Percentiles rank a stretch among this genome's conserved stretches.
Evolutionary conservation across 1,140 invertebrate genomes (phyloP).

Genomic region (Nasonia giraulti): DNA sequence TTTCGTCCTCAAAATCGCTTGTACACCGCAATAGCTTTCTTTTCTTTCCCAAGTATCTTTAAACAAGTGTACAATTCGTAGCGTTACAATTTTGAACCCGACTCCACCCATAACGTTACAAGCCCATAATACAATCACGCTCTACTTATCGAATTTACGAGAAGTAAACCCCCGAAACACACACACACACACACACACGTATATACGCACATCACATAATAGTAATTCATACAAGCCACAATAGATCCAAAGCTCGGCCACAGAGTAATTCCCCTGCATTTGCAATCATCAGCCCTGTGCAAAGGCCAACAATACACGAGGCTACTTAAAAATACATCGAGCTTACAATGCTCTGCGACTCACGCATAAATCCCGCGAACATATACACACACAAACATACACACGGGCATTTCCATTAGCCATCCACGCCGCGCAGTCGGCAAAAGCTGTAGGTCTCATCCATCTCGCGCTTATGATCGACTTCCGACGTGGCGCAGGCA

Average conservation of each 20-base stretch:
- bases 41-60: no score
- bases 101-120: neutral
- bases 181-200: no score
- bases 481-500: conserved; percentile 5
- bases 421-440: neutral
- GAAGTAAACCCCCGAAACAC: neutral
- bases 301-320: neutral
- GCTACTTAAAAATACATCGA: neutral
- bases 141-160: neutral
- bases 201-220: neutral
- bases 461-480: conserved; percentile 42
- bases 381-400: neutral
- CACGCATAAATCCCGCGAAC: neutral
- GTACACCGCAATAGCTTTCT: no score
- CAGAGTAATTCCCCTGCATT: neutral
- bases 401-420: conserved; percentile 12
- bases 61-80: no score
- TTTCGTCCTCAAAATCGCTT: no score
- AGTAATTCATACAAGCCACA: neutral
- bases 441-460: neutral
- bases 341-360: neutral
- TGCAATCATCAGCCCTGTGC: neutral
- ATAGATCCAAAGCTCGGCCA: neutral
- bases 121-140: neutral
- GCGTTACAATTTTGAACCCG: neutral